Base-by-base conservation (phyloP, 2,888 invertebrate genomes). In the Eristalis intricaria region DNA sequence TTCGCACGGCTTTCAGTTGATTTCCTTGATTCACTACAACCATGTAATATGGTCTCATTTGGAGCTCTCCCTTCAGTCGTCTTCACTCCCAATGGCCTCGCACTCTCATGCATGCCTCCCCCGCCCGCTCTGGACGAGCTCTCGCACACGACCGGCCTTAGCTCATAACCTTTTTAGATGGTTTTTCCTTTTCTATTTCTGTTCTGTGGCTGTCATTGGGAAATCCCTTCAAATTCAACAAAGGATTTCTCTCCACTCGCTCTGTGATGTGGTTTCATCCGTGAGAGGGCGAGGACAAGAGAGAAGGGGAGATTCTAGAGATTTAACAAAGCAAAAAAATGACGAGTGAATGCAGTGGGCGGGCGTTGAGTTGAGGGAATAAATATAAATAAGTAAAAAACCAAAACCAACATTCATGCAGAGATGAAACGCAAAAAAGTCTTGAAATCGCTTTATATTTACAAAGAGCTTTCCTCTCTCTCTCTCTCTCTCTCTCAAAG, bases 181-280 rank as follows among this genome's bases (percentile, higher is more conserved):
- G 60, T 65, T 65, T 79, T 61, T 75, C 40, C 38, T 29, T 66
- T 76, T 68, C 23, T 66, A 63, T 22, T 66, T 23, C 23, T 77
- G 77, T 69, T 32, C 32, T 77, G 77, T 70, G 40, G 58, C 19
- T 86, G 82, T 86, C 85, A 86, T 86, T 86, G 85, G 77, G 69
- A 86, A 86, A 78, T 78, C 70, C 78, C 78, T 82, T 70, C 69
- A 74, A 74, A 74, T 61, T 82, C 60, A 81, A 81, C 73, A 85
- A 81, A 86, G 85, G 71, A 73, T 73, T 78, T 81, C 58, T 81
- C 58, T 50, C 66, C 58, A 64, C 64, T 66, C 65, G 29, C 32
- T 71, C 71, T 76, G 38, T 81, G 69, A 81, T 81, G 68, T 68
- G 80, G 66, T 85, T 77, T 65, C 65, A 70, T 40, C 19, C 50